Conservation (phyloP, 2,113 vertebrate genomes). For the Gyps fulvus region DNA sequence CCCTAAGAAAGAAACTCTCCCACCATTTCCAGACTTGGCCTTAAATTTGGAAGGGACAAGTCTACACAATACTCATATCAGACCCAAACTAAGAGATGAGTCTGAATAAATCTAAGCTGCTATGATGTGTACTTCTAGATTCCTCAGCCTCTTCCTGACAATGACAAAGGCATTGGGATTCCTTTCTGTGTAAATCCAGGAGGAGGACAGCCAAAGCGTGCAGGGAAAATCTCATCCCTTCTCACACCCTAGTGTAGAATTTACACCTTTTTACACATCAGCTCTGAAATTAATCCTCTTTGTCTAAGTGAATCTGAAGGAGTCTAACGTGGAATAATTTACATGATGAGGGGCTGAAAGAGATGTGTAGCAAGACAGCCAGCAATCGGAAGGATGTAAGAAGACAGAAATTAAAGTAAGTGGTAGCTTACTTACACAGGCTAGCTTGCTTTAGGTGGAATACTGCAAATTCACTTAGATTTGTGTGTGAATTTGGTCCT, state of each 20-base stretch:
- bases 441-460: not conserved
- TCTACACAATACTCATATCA: not conserved
- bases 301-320: not conserved
- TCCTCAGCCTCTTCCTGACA: not conserved
- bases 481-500: not conserved
- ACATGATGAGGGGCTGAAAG: not conserved
- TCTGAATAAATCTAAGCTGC: not conserved
- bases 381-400: not conserved
- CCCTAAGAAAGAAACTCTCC: not conserved
- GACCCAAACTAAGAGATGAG: not conserved
- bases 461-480: not conserved
- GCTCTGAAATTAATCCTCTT: slow-evolving; percentile 7
- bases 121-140: not conserved
- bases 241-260: not conserved
- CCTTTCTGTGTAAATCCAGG: not conserved
- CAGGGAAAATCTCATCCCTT: not conserved
- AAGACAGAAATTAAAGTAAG: not conserved
- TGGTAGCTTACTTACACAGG: not conserved
- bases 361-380: not conserved
- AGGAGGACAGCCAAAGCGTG: not conserved
- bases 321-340: not conserved
- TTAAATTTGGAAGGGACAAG: not conserved
- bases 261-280: not conserved
- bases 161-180: not conserved
- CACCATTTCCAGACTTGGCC: not conserved